phyloP scores from a whole-genome alignment of 2,888 invertebrate species.

The Boloria euphrosyne region DNA sequence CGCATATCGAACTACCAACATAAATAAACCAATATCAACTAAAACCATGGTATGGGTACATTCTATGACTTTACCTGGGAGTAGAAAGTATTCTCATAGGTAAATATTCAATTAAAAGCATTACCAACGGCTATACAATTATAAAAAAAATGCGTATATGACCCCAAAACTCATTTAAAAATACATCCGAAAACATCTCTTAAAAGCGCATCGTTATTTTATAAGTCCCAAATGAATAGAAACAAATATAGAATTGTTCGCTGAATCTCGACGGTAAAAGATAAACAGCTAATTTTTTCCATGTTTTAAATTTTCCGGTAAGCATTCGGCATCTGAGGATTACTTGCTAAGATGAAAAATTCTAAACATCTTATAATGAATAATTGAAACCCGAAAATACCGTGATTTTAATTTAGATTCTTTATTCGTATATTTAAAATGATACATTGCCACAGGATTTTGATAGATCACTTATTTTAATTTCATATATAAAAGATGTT shows the following conservation, averaged over 20 bases:
- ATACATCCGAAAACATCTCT: neutral
- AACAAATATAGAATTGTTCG: neutral
- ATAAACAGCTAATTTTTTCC: conserved; percentile 27
- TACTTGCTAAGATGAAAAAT: conserved; percentile 42
- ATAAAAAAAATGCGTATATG: neutral
- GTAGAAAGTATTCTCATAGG: too few species aligned
- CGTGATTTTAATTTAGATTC: neutral
- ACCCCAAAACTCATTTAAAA: neutral
- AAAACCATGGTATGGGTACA: too few species aligned
- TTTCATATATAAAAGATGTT: too few species aligned
- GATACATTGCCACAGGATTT: neutral
- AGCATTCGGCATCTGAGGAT: conserved; percentile 57
- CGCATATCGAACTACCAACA: too few species aligned
- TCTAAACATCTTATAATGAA: conserved; percentile 58
- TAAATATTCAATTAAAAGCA: too few species aligned
- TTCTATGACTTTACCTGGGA: too few species aligned
- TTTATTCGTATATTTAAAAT: neutral
- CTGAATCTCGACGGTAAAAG: conserved; percentile 16
- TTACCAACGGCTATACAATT: neutral
- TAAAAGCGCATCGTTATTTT: neutral
- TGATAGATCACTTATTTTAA: too few species aligned
- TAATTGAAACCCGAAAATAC: conserved; percentile 53
- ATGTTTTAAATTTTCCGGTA: conserved; percentile 48
- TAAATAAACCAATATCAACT: too few species aligned
- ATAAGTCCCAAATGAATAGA: neutral